Conservation (phyloP, 2,888 invertebrate species). For the Orgyia antiqua region DNA sequence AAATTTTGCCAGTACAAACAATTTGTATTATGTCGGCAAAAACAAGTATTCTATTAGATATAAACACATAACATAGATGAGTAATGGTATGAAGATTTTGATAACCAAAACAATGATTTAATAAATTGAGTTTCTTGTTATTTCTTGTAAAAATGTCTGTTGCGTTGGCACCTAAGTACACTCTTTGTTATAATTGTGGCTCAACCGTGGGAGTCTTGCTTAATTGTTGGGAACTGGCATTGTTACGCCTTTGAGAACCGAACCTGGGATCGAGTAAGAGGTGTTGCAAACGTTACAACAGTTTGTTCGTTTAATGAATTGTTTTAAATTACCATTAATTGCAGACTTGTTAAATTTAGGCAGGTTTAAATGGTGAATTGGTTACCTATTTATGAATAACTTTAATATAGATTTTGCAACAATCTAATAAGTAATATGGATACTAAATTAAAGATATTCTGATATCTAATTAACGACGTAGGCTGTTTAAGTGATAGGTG, state of each 20-base stretch:
- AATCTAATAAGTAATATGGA: no score
- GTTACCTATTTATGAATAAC: slow-evolving; percentile 6
- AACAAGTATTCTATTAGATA: no score
- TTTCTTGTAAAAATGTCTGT: slow-evolving; percentile 29
- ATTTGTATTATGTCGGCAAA: no score
- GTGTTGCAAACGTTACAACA: slow-evolving; percentile 28
- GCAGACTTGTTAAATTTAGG: slow-evolving; percentile 10
- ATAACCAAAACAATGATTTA: slow-evolving; percentile 35
- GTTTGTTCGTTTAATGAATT: slow-evolving; percentile 19
- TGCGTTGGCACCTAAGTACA: slow-evolving; percentile 10
- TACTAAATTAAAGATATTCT: no score
- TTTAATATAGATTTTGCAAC: no score
- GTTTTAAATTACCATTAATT: slow-evolving; percentile 10
- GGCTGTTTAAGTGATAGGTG: no score
- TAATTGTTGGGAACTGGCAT: slow-evolving; percentile 32
- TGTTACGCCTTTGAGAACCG: slow-evolving; percentile 24
- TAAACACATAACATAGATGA: no score
- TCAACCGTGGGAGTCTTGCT: slow-evolving; percentile 23
- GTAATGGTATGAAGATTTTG: no score
- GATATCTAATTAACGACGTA: no score
- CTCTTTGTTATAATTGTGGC: slow-evolving; percentile 23
- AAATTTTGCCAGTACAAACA: no score
- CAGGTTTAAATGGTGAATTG: slow-evolving; percentile 10
- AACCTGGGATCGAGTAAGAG: slow-evolving; percentile 15
- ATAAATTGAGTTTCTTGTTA: slow-evolving; percentile 35